Evolutionary conservation across 2,113 vertebrate species (phyloP).

Genomic region (Stigmatopora nigra): DNA sequence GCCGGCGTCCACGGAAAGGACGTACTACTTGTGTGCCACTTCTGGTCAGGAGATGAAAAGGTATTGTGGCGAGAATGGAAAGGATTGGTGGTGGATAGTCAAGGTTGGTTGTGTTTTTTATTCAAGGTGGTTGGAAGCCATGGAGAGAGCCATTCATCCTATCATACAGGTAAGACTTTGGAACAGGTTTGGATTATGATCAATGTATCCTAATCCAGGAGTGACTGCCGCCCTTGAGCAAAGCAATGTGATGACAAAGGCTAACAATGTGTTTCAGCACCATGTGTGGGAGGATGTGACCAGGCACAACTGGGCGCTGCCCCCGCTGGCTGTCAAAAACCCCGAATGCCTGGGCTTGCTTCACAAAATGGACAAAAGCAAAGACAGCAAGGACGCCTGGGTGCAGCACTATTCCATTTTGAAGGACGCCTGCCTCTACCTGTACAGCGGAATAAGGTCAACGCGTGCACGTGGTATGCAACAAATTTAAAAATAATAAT

Average conservation of each 20-base stretch:
- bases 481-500: not conserved
- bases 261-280: slow-evolving; percentile 59
- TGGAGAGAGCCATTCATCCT: slow-evolving; percentile 80
- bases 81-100: too few species aligned
- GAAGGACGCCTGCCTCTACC: slow-evolving; percentile 84
- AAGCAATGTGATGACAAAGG: too few species aligned
- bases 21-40: slow-evolving; percentile 80
- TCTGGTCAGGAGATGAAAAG: slow-evolving; percentile 91
- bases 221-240: too few species aligned
- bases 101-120: slow-evolving; percentile 2
- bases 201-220: not conserved
- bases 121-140: slow-evolving; percentile 84
- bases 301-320: slow-evolving; percentile 79
- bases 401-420: slow-evolving; percentile 81
- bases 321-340: slow-evolving; percentile 83
- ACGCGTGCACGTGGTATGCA: slow-evolving; percentile 77
- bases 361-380: slow-evolving; percentile 75
- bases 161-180: slow-evolving; percentile 71
- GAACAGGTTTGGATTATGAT: too few species aligned
- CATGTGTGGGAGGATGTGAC: slow-evolving; percentile 90
- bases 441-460: slow-evolving; percentile 80
- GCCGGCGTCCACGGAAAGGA: slow-evolving; percentile 69
- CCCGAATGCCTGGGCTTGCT: slow-evolving; percentile 85
- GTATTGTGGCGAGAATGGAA: slow-evolving; percentile 35
- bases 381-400: slow-evolving; percentile 75